Conservation (phyloP, 2,797 vertebrate species). For the Peromyscus attwateri region DNA sequence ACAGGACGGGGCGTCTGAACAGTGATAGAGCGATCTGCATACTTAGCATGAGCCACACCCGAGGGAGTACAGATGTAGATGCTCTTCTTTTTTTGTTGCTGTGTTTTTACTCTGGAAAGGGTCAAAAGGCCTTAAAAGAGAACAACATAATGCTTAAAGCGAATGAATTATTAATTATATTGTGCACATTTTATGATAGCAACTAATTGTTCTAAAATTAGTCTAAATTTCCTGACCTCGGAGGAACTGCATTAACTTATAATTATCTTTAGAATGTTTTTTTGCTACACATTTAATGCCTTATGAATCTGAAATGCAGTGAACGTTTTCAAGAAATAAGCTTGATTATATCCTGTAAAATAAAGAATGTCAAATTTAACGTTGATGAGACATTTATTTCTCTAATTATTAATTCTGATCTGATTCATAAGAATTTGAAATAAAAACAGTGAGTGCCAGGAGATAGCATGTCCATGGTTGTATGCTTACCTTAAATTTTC, state of each 20-base stretch:
- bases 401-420: not conserved
- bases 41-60: rapidly evolving
- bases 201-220: conserved; percentile 68
- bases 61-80: not conserved
- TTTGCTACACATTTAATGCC: conserved; percentile 6
- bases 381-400: not conserved
- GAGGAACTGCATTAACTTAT: conserved; percentile 30
- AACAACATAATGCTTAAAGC: not conserved
- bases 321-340: not conserved
- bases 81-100: not conserved
- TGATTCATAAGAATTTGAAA: not conserved
- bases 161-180: conserved; percentile 34
- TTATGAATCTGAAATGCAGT: conserved; percentile 40
- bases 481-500: not conserved
- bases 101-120: not conserved
- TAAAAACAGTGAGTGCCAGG: not conserved
- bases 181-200: conserved; percentile 44
- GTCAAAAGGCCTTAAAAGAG: not conserved
- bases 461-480: not conserved
- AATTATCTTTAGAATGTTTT: conserved; percentile 42
- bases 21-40: too few species aligned
- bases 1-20: not conserved
- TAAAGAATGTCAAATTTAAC: conserved; percentile 37
- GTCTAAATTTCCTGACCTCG: conserved; percentile 38
- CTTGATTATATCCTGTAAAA: conserved; percentile 46